These are phyloP conservation scores for Carpatolechia fugitivella DNA, from an alignment of 2,888 invertebrate genomes.

Conservation along the genomic window DNA sequence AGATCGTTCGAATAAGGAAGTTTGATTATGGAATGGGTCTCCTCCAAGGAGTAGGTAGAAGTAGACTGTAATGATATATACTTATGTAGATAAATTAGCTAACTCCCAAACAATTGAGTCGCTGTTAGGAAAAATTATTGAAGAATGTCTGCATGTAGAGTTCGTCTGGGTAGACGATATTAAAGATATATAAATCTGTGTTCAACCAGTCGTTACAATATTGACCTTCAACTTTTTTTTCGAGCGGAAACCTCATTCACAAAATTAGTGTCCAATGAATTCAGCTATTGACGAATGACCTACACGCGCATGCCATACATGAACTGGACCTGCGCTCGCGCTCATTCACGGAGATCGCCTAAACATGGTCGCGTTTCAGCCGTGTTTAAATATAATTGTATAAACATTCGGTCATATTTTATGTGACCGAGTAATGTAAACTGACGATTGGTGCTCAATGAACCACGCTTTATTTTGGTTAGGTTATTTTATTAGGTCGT, in stretches of 20 bases:
- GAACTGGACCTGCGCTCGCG: slow-evolving; percentile 32
- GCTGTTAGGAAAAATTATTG: too few relatives aligned
- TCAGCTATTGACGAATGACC: background rate
- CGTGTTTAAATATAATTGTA: slow-evolving; percentile 54
- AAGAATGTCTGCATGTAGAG: too few relatives aligned
- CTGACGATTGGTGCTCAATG: slow-evolving; percentile 2
- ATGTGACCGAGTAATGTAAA: slow-evolving; percentile 45
- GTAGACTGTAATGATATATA: too few relatives aligned
- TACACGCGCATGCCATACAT: background rate
- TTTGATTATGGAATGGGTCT: too few relatives aligned
- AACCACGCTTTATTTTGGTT: background rate
- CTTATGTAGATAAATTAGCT: too few relatives aligned
- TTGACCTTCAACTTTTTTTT: background rate
- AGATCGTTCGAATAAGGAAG: too few relatives aligned
- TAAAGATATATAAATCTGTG: too few relatives aligned
- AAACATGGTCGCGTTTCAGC: slow-evolving; percentile 61
- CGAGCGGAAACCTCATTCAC: background rate
- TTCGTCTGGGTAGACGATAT: too few relatives aligned
- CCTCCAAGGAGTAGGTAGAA: too few relatives aligned
- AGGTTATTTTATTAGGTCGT: background rate
- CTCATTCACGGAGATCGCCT: slow-evolving; percentile 72
- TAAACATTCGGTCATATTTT: slow-evolving; percentile 67
- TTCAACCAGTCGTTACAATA: background rate
- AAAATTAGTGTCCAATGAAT: background rate
- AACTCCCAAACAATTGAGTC: too few relatives aligned